Conservation (phyloP, 2,888 invertebrate species). For the Unio pictorum region DNA sequence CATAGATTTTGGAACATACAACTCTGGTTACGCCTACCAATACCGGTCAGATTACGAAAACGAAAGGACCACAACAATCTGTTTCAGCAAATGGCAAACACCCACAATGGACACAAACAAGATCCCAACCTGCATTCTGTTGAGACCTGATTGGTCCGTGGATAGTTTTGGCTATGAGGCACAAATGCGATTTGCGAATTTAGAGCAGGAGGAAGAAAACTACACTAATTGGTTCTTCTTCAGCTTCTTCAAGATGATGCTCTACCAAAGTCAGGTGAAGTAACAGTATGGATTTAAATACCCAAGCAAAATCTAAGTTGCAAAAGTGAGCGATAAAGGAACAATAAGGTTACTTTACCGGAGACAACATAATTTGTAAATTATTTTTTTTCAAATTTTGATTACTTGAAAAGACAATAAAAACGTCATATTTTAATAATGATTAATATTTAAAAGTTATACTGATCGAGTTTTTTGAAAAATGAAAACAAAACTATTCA, state of each 20-base stretch:
- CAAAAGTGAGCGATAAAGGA: too few relatives aligned
- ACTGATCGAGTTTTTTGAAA: too few relatives aligned
- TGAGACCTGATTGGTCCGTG: constrained; percentile 7
- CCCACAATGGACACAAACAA: constrained; percentile 17
- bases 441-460: too few relatives aligned
- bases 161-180: constrained; percentile 24
- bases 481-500: too few relatives aligned
- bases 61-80: constrained; percentile 15
- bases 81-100: constrained; percentile 17
- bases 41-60: constrained; percentile 15
- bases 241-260: constrained; percentile 26
- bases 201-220: constrained; percentile 8
- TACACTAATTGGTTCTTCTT: constrained; percentile 23
- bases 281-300: too few relatives aligned
- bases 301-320: too few relatives aligned
- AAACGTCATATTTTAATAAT: too few relatives aligned
- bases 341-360: too few relatives aligned
- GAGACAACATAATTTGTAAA: too few relatives aligned
- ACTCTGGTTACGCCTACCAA: constrained; percentile 23
- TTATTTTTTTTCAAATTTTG: too few relatives aligned
- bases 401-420: too few relatives aligned
- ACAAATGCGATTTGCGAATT: constrained; percentile 11
- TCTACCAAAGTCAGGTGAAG: constrained; percentile 17
- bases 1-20: constrained; percentile 28
- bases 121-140: constrained; percentile 11